Conservation (phyloP, 2,888 invertebrate species). For the Hypena proboscidalis region DNA sequence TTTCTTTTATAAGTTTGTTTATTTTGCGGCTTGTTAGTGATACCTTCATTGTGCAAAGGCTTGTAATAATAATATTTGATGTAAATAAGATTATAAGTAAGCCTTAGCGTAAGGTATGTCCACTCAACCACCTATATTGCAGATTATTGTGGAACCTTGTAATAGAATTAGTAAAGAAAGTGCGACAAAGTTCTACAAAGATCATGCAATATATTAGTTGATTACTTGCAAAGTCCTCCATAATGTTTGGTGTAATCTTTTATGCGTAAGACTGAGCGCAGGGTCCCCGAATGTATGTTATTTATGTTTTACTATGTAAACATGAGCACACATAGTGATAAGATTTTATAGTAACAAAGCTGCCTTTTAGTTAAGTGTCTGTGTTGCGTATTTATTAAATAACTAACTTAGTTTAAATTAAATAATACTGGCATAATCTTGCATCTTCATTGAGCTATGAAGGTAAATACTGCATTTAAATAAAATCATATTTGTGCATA, state of each 20-base stretch:
- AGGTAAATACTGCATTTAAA: no score
- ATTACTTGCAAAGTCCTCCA: constrained; percentile 33
- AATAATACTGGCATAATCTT: constrained; percentile 20
- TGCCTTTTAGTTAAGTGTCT: constrained; percentile 59
- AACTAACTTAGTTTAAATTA: constrained; percentile 41
- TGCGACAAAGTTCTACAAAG: no score
- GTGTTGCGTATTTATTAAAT: constrained; percentile 62
- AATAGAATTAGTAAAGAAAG: no score
- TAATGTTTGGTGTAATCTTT: constrained; percentile 26
- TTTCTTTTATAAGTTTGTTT: constrained; percentile 35
- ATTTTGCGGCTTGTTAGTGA: constrained; percentile 32
- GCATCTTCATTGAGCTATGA: constrained; percentile 23
- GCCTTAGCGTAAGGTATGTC: constrained; percentile 29
- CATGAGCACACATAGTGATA: constrained; percentile 49
- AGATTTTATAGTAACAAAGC: constrained; percentile 57
- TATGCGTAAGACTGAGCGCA: constrained; percentile 60
- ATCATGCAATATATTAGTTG: no score
- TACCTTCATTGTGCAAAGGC: constrained; percentile 27
- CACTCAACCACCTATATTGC: no score
- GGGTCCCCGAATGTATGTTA: constrained; percentile 51
- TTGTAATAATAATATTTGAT: constrained; percentile 18
- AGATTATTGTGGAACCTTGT: background rate
- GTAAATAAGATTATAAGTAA: constrained; percentile 27
- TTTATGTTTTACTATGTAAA: constrained; percentile 47
- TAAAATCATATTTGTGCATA: no score